Evolutionary conservation across 2,113 vertebrate species (phyloP), one percentile per base, ranked within the genome.

Genomic region (Rhineura floridana): DNA sequence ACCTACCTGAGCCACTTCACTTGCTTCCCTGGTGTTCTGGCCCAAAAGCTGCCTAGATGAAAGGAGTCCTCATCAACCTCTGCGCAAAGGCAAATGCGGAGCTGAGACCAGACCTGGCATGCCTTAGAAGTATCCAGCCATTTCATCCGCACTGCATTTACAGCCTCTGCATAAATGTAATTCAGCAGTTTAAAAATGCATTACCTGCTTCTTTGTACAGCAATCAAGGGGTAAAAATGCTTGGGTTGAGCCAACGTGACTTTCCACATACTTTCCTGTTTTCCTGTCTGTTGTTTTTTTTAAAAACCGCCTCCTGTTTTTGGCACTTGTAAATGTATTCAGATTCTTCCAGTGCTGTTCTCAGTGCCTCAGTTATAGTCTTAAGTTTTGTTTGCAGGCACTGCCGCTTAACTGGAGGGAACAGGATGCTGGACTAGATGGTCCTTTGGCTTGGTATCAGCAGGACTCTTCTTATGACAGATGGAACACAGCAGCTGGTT

Each of bases 21-120:
- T 91, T 52, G 87, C 86, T 78, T 91, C 87, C 0, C 88, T 84
- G 84, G 90, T 75, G 9, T 25, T 1, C 72, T 79, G 91, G 76
- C 82, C 90, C 84, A 87, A 92, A 86, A n/a, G 19, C 84, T 92
- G 91, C 87, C 88, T 87, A 92, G 75, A 94, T 78, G 92, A 93
- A 94, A 77, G 93, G 84, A 11, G 52, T 89, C 90, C 83, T 89
- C 91, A 88, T 11, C 70, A 39, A 3, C 19, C 8, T 36, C 15
- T 88, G 90, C 70, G 84, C 8, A 81, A n/a, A 88, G 85, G 87
- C 1, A 83, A 82, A 6, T 8, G 17, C 83, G 85, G 77, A 76
- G 88, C 84, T 15, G 67, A 1, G 25, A 6, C 10, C 73, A 76
- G 42, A 0, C 72, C 5, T 12, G 10, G 42, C 15, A 6, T 33